phyloP scores from a whole-genome alignment of 2,113 vertebrate genomes.

The Alouatta palliata region DNA sequence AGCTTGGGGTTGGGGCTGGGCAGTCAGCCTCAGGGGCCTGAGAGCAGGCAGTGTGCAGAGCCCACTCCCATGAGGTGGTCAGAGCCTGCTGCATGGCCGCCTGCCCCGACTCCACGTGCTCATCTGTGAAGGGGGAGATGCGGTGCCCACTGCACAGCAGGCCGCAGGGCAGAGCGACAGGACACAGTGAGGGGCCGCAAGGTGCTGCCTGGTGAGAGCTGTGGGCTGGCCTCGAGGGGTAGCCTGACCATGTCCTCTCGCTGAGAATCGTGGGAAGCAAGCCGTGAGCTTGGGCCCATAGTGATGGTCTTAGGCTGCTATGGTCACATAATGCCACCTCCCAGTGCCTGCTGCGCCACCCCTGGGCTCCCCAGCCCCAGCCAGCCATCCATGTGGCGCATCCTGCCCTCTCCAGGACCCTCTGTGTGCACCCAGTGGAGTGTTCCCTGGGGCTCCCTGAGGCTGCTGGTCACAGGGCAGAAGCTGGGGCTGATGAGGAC shows the following conservation, averaged over 20 bases:
- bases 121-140: neutral
- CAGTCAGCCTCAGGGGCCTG: neutral
- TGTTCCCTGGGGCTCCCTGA: neutral
- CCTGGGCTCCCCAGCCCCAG: neutral
- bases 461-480: neutral
- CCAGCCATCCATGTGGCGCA: neutral
- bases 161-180: accelerated
- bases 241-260: neutral
- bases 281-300: no score
- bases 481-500: neutral
- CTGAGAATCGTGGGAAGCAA: neutral
- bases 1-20: neutral
- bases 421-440: neutral
- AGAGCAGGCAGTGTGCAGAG: neutral
- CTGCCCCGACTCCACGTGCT: neutral
- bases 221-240: neutral
- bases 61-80: neutral
- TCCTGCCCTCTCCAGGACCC: neutral
- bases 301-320: neutral
- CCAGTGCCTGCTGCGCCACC: neutral
- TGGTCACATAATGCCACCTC: neutral
- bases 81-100: neutral
- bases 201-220: neutral
- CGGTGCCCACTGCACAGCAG: neutral
- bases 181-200: accelerated